Evolutionary conservation across 2,113 vertebrate genomes (phyloP), one percentile per base, ranked within the genome.

Genomic region (Petroica traversi): DNA sequence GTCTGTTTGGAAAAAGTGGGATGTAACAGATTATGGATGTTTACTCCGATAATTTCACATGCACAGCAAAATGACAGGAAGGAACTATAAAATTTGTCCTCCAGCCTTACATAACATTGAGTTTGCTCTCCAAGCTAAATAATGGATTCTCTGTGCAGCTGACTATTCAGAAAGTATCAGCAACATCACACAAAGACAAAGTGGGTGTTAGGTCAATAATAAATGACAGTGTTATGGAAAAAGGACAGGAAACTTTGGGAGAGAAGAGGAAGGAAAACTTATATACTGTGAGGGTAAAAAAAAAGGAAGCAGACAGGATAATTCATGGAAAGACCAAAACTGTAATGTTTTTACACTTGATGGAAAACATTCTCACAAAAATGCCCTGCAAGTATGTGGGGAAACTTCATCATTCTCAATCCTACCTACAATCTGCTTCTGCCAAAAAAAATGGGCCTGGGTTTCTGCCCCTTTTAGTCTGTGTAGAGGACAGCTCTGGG

Each of bases 251-350:
- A 92, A 92, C 62, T 82, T 81, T 1, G 73, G 4, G 26, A 83
- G 81, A 89, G 63, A 83, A 78, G 14, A 88, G 82, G 89, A 95
- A 61, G 66, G 71, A 92, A 93, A 81, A 73, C 59, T 88, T 89
- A 28, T 31, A 67, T 33, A 75, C 26, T 63, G 11, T 54, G n/a
- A 77, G 57, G 23, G 38, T 73, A 72, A 76, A 95, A 59, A 59
- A 63, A 95, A 85, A 92, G 75, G 93, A 92, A 92, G 26, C 38
- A 73, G 76, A 62, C 33, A 72, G 87, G 69, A 76, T 91, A 94
- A 93, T 73, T 92, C 58, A 88, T 52, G 86, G 93, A 66, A 95
- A 89, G 58, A 40, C 31, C 28, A 66, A 91, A 93, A 43, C 29
- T 34, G 36, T 38, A 41, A 74, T 33, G 64, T 33, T 93, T 91